Evolutionary conservation across 2,888 invertebrate genomes (phyloP), one percentile per base, ranked within the genome.

Genomic region (Diloba caeruleocephala): DNA sequence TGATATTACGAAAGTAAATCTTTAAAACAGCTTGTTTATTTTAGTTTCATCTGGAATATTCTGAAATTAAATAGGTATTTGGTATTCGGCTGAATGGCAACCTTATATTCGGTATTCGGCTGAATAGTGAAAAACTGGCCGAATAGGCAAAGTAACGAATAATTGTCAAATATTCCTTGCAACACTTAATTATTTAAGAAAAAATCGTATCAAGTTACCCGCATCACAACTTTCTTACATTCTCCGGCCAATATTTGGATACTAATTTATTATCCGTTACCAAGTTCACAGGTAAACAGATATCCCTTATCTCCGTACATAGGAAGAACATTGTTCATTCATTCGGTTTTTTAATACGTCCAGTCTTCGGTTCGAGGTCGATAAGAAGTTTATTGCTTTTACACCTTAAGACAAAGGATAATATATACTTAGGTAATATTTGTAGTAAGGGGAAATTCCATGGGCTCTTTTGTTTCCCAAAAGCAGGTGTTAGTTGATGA

Each of bases 341-440:
- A 42, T 48, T 55, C 29, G 13, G 42, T 53, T 58, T 71, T 76
- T 63, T 54, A 51, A 58, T 34, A 63, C 64, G 46, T 74, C 74
- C 70, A 67, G 56, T 43, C 49, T 36, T 32, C 42, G 25, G 34
- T 38, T 29, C n/a, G 12, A 12, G 5, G 14, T 17, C 45, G 78
- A 74, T 77, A 77, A 79, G 57, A 46, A 29, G 49, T 79, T 76
- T 75, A 74, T 74, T 48, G 57, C 53, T 62, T 78, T 77, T 36
- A 75, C 79, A 75, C 77, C 69, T 78, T 61, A 39, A 46, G 29
- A 79, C 79, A 79, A 80, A 76, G 64, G 64, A 60, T 52, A 57
- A 55, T 45, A 34, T 7, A 32, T 29, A n/a, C n/a, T n/a, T n/a
- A n/a, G n/a, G n/a, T n/a, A 34, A 45, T 44, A 19, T 62, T 71